Evolutionary conservation across 2,113 vertebrate genomes (phyloP).

Genomic region (Atrichornis clamosus): DNA sequence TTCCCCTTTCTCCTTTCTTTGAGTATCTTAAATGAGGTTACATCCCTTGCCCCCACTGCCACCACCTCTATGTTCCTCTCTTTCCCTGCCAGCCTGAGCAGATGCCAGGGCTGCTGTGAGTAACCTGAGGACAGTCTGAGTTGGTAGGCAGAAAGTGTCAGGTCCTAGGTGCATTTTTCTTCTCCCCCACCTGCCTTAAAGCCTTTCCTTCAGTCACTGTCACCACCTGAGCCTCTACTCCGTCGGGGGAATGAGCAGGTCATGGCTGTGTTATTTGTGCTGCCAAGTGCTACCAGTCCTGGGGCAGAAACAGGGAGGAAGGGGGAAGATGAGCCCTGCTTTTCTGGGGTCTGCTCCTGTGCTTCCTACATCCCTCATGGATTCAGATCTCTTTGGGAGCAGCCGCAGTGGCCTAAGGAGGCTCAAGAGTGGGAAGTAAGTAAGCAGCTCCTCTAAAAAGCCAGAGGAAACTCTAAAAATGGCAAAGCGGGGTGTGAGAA

Average conservation of each 20-base stretch:
- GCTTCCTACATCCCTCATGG: not conserved
- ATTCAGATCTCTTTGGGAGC: not conserved
- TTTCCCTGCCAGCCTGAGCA: not conserved
- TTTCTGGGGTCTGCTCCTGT: not conserved
- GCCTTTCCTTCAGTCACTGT: not conserved
- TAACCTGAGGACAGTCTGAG: not conserved
- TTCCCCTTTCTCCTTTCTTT: not conserved
- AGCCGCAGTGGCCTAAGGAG: not conserved
- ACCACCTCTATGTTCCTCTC: accelerated
- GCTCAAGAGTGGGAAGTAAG: not conserved
- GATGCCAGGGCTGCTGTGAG: not conserved
- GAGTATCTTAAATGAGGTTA: not conserved
- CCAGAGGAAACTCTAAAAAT: not conserved
- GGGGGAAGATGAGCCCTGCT: not conserved
- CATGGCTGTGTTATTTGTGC: not conserved
- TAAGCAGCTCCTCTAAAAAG: not conserved
- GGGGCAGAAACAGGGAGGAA: not conserved
- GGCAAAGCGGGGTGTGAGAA: not conserved
- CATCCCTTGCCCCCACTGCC: accelerated
- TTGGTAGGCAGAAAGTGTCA: not conserved
- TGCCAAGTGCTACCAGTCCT: not conserved
- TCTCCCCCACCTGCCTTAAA: not conserved
- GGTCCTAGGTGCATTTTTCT: not conserved
- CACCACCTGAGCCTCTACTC: not conserved
- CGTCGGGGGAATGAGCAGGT: not conserved